Conservation (phyloP, 2,113 vertebrate genomes). For the Amblyopsis rosae region DNA sequence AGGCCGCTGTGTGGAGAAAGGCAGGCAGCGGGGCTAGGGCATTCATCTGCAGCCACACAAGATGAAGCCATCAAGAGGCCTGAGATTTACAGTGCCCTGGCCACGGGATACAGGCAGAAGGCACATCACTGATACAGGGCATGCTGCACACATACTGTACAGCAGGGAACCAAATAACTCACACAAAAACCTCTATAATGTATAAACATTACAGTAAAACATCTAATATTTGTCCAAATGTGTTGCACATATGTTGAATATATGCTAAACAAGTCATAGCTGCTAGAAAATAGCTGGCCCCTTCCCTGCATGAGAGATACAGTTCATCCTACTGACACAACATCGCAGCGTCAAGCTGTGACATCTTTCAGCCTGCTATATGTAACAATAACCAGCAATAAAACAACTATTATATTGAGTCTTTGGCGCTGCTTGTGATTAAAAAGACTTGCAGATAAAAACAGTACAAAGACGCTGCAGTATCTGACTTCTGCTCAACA, state of each 20-base stretch:
- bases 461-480: conserved; percentile 2
- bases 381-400: not conserved
- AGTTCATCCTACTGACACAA: conserved; percentile 19
- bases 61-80: conserved; percentile 17
- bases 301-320: too few relatives aligned
- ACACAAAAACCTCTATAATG: too few relatives aligned
- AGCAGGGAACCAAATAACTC: too few relatives aligned
- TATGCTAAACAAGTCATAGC: too few relatives aligned
- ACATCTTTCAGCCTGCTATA: too few relatives aligned
- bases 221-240: too few relatives aligned
- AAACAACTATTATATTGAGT: conserved; percentile 31
- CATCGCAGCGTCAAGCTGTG: not conserved
- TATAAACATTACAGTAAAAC: too few relatives aligned
- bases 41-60: conserved; percentile 17
- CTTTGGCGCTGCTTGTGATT: conserved; percentile 13
- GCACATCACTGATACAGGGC: not conserved
- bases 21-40: not conserved
- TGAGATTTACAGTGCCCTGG: not conserved
- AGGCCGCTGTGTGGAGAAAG: not conserved
- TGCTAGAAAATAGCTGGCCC: too few relatives aligned
- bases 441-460: conserved; percentile 8
- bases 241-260: too few relatives aligned
- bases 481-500: not conserved
- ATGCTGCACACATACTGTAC: too few relatives aligned
- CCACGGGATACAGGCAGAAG: not conserved